Percentiles rank a stretch among this genome's conserved stretches.
phyloP scores from a whole-genome alignment of 2,113 vertebrate genomes.

The Hypocryptadius cinnamomeus region DNA sequence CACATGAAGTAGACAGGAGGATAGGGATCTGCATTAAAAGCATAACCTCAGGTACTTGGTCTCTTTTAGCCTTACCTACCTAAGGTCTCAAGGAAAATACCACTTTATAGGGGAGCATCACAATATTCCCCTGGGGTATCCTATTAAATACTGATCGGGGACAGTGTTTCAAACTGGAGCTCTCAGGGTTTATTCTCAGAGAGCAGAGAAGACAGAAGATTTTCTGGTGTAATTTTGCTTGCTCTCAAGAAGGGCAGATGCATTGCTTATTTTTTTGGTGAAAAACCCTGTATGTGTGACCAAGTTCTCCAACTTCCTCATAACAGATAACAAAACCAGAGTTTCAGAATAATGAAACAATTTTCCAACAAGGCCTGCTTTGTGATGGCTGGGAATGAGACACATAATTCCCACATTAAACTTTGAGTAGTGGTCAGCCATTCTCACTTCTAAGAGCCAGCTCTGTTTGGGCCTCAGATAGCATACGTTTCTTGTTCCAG shows the following conservation, averaged over 20 bases:
- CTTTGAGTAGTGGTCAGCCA: neutral
- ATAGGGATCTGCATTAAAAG: neutral
- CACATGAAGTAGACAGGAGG: neutral
- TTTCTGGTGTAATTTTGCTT: neutral
- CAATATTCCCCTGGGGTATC: neutral
- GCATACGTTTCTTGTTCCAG: neutral
- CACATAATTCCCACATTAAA: neutral
- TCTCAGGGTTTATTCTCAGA: neutral
- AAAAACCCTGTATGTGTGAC: neutral
- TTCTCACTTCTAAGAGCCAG: neutral
- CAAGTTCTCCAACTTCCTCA: neutral
- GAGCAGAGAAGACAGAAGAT: neutral
- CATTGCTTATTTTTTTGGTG: neutral
- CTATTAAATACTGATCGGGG: neutral
- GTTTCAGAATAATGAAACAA: neutral
- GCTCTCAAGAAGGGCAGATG: neutral
- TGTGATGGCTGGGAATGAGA: neutral
- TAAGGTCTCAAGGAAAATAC: neutral
- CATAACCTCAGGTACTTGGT: neutral
- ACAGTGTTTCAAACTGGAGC: neutral
- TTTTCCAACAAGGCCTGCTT: neutral
- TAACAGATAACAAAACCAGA: neutral
- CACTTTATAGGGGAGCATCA: neutral
- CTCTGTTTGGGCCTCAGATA: neutral
- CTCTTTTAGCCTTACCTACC: neutral